Evolutionary conservation across 37 sponge, comb jelly and placozoan genomes (phyloP).

Genomic region (Haliclona indistincta): DNA sequence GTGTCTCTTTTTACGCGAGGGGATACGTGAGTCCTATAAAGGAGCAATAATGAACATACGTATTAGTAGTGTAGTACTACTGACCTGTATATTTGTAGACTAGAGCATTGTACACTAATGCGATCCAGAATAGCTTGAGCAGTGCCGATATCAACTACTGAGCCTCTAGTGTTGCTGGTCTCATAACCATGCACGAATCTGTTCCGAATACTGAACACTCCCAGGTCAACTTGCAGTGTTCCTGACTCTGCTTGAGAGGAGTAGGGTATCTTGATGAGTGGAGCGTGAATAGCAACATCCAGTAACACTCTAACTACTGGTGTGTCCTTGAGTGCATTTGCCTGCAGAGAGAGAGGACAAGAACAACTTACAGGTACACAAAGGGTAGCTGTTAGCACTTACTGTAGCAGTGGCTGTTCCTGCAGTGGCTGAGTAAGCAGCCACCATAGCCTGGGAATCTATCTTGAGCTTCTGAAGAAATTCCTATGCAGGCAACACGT

Average conservation of each 20-base stretch:
- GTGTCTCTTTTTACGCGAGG: too few relatives aligned
- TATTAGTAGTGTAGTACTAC: too few relatives aligned
- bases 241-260: conserved; percentile 8
- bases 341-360: conserved; percentile 15
- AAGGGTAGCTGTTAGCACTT: background rate
- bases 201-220: conserved; percentile 14
- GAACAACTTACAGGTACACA: background rate
- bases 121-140: conserved; percentile 27
- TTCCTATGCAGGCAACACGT: conserved; percentile 15
- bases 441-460: conserved; percentile 8
- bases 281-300: conserved; percentile 46
- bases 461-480: conserved; percentile 50
- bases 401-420: conserved; percentile 57
- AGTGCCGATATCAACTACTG: background rate
- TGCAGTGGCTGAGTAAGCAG: conserved; percentile 56
- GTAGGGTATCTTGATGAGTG: conserved; percentile 41
- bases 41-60: background rate
- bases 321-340: conserved; percentile 51
- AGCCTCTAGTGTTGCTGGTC: background rate
- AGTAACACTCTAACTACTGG: conserved; percentile 37
- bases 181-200: conserved; percentile 33
- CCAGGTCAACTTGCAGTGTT: conserved; percentile 41
- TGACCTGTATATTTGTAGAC: conserved; percentile 38
- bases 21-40: background rate
- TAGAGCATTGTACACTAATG: conserved; percentile 42